Evolutionary conservation across 1,140 invertebrate species (phyloP), one percentile per base, ranked within the genome.

Genomic region (Atta colombica): DNA sequence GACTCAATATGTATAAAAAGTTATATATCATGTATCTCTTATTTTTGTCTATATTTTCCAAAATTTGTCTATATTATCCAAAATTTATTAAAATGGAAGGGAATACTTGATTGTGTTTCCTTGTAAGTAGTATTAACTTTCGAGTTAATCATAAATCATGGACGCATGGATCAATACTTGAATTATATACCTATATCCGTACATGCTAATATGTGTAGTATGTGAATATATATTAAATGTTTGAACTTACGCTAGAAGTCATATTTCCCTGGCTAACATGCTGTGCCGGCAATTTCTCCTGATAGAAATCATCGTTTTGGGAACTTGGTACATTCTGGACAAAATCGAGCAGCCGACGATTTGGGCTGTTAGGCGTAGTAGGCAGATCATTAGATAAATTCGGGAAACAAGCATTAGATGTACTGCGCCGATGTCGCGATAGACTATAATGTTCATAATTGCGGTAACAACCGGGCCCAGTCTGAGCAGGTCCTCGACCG

Each of bases 381-480:
- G 94, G 93, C 66, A 94, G 75, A 18, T 95, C 95, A 69, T 94
- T 96, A 91, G 96, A 96, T 95, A 97, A 96, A 96, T 96, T 95
- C 87, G 96, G 95, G 95, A 97, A 95, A 94, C 96, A 96, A 91
- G 96, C 96, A 21, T 84, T 84, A 92, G 96, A 95, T 92, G 96
- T 95, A 94, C 96, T 96, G 94, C 96, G 96, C 93, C 97, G 96
- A 93, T 96, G 94, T 94, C 96, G 95, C 90, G 96, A 96, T 71
- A 96, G 94, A 39, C 92, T 93, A 87, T 96, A 96, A 95, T 98
- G 97, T 89, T 98, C 98, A 94, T 98, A 98, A 93, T 98, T 98
- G 94, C 97, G 97, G 95, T 98, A 98, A 95, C 98, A 98, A 72
- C 98, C 98, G 25, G 97, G 96, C 14, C 97, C 97, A 14, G 97